Evolutionary conservation across 1,140 invertebrate genomes (phyloP).

Genomic region (Cydia fagiglandana): DNA sequence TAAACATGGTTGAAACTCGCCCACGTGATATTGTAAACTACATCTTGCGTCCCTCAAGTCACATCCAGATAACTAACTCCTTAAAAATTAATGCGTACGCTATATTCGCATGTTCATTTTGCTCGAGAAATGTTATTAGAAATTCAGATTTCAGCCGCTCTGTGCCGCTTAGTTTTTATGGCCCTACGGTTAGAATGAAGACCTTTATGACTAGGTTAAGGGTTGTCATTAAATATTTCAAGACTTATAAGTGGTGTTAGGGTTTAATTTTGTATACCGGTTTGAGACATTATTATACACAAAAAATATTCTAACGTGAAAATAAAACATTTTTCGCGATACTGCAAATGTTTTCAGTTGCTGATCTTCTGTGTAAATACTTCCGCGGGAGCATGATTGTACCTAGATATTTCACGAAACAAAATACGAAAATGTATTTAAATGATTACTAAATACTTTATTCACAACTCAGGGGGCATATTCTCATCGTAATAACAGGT

Average conservation of each 20-base stretch:
- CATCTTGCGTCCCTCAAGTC: constrained; percentile 18
- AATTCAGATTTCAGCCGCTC: constrained; percentile 67
- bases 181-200: neutral
- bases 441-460: too few species aligned
- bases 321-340: too few species aligned
- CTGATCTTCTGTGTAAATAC: too few species aligned
- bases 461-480: too few species aligned
- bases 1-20: too few species aligned
- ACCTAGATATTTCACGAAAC: too few species aligned
- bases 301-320: too few species aligned
- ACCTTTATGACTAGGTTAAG: constrained; percentile 3
- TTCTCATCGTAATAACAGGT: too few species aligned
- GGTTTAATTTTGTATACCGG: neutral
- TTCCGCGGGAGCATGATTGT: too few species aligned
- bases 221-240: constrained; percentile 24
- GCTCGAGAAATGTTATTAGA: constrained; percentile 67
- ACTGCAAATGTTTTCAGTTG: too few species aligned
- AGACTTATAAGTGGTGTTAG: neutral
- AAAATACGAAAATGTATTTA: too few species aligned
- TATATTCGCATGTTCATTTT: constrained; percentile 69
- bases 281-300: neutral
- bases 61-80: constrained; percentile 44
- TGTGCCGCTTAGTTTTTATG: constrained; percentile 65
- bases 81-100: constrained; percentile 59
- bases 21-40: neutral